Evolutionary conservation across 1,140 invertebrate species (phyloP), one percentile per base, ranked within the genome.

Genomic region (Cataglyphis hispanica): DNA sequence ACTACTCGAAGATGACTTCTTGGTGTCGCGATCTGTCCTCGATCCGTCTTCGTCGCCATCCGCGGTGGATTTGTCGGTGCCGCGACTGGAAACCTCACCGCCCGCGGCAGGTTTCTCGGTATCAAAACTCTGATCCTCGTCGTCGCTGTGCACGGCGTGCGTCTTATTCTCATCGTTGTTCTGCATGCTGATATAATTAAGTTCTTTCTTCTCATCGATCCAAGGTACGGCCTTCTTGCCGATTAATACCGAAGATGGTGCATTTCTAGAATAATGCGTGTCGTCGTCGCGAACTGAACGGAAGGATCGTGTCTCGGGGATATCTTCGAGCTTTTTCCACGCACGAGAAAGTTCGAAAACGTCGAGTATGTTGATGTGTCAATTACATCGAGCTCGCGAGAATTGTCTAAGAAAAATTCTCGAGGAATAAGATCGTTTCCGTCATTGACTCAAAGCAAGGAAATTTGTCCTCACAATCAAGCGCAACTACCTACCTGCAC

Each of bases 121-220:
- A n/a, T 34, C 63, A 10, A 13, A 46, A 25, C 25, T 67, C 37
- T 37, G 8, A 66, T 19, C 43, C 27, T 67, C n/a, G 31, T 58
- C 34, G 13, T 78, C 76, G 76, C 16, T 19, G 4, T 67, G 31
- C 61, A 27, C 31, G 46, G 7, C 27, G 5, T n/a, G 37, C 8
- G 66, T 27, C 11, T 43, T 34, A 27, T 70, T 56, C 22, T 22
- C n/a, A 6, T 83, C 67, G 46, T 25, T 1, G 31, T 72, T 83
- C 43, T 83, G 67, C 78, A 83, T 72, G 2, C 16, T 66, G 63
- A 69, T 25, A 43, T 34, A 7, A 7, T 53, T 34, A 31, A 70
- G 31, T 6, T 34, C 19, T 53, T 37, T 25, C 43, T 19, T n/a
- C 46, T 78, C 63, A 77, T 77, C 75, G 60, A 77, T 60, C 25